Evolutionary conservation across 2,113 vertebrate genomes (phyloP), one percentile per base, ranked within the genome.

Genomic region (Gracilinanus agilis): DNA sequence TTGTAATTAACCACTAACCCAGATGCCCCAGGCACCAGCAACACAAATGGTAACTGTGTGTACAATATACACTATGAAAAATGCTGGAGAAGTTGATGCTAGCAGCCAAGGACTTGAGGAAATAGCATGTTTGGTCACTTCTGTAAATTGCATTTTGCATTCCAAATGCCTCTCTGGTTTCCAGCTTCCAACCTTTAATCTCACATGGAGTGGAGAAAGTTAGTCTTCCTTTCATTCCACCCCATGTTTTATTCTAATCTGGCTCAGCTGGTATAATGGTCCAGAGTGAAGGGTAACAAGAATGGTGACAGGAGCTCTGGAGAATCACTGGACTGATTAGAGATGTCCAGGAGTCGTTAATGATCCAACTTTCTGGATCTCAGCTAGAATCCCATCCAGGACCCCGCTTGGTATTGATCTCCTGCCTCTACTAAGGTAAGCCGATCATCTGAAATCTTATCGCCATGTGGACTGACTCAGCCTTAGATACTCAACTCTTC

Each of bases 1-100:
- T 91, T 96, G 94, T 95, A 96, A 96, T 98, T 96, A 97, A 96
- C 94, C 96, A 96, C 95, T 96, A 92, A 96, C 92, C 88, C 91
- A 93, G 93, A 92, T 95, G 95, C 53, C 58, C 40, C 23, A 96
- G 94, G 90, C 75, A 92, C 91, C 83, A 95, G 90, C 94, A 95
- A 61, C 89, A 49, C 94, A 24, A 89, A 83, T 90, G 88, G 90
- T 96, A 92, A 96, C 67, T 23, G 40, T 54, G 12, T 96, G 49
- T 92, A 96, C 94, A 93, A 93, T 44, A 27, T 75, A 91, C 75
- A 93, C 92, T 92, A 40, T 6, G 54, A 89, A 97, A 83, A 96
- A 95, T 54, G 6, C 61, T 90, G 92, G 90, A 91, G 88, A 88
- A 58, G 19, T 83, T 83, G 67, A n/a, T 83, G 23, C 40, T 21